Evolutionary conservation across 2,888 invertebrate species (phyloP), one percentile per base, ranked within the genome.

Genomic region (Acronicta psi): DNA sequence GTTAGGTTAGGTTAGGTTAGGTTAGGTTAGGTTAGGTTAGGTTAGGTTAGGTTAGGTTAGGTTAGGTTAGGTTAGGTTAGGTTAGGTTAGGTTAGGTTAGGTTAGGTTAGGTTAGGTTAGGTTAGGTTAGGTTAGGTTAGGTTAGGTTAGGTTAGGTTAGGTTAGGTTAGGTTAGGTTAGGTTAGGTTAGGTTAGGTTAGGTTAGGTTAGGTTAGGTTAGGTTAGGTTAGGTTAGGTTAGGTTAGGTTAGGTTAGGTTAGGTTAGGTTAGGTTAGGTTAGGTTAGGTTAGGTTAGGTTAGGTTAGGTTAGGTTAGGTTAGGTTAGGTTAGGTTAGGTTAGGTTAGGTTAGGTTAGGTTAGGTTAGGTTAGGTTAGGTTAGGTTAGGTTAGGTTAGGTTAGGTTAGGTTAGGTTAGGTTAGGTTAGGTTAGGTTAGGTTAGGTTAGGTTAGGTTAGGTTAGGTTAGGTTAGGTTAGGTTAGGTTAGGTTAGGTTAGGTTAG

Each of bases 81-180:
- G 62, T 58, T 60, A 60, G 68, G 54, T 54, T 54, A 59, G 55
- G 61, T 49, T 57, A 52, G 60, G 57, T 55, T 50, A 44, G 58
- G 60, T 49, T 37, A 43, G 42, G 43, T 44, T 56, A 56, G 61
- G 51, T 56, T 51, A 52, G 46, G 52, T 56, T 56, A 56, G 56
- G 46, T 56, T 54, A 59, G 46, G 49, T 42, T 57, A 47, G 57
- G 50, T 57, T 46, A 45, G 53, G 56, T 69, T 69, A 62, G 69
- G 69, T 69, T 69, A 60, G 69, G 64, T 69, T 66, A 67, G 65
- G 64, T 69, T 65, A 58, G 62, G 65, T 66, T 66, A 64, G 64
- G 62, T 69, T 69, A 62, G 64, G 64, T 69, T 69, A 53, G 56
- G 66, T 62, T 61, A 56, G 62, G 59, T 62, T 56, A 51, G 59